These are phyloP conservation scores for Hassar affinis DNA, from an alignment of 2,113 vertebrate species.

Conservation along the genomic window DNA sequence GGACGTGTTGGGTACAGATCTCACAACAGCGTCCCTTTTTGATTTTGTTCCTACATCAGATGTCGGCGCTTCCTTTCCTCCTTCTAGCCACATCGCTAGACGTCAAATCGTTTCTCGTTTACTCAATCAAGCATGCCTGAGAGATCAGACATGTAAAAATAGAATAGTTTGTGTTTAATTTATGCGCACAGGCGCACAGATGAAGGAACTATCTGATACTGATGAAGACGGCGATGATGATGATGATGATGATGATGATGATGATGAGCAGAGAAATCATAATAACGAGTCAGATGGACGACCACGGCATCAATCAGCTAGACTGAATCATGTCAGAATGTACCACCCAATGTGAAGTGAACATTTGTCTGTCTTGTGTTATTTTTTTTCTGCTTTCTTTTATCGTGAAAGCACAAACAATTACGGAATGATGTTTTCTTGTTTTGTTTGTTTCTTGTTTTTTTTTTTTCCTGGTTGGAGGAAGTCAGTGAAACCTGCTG, in stretches of 20 bases:
- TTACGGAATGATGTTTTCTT: slow-evolving; percentile 12
- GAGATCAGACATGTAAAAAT: slow-evolving; percentile 19
- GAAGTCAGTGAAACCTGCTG: not conserved
- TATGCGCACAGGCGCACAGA: slow-evolving; percentile 42
- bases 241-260: not conserved
- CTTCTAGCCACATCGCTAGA: not conserved
- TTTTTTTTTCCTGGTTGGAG: not conserved
- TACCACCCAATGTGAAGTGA: slow-evolving; percentile 75
- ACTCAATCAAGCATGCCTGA: slow-evolving; percentile 12
- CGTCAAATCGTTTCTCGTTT: slow-evolving; percentile 25
- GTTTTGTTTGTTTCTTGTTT: not conserved
- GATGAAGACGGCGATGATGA: not conserved
- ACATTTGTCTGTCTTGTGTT: slow-evolving; percentile 40
- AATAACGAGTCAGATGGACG: not conserved
- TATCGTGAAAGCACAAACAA: slow-evolving; percentile 11
- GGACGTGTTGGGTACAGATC: not conserved
- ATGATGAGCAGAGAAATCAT: not conserved
- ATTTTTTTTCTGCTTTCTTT: slow-evolving; percentile 12
- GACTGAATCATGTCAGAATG: slow-evolving; percentile 65
- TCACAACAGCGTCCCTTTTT: no score
- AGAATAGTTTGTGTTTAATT: slow-evolving; percentile 49
- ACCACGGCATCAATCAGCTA: not conserved
- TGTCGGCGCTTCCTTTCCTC: slow-evolving; percentile 30
- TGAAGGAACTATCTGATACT: slow-evolving; percentile 14
- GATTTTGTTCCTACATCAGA: not conserved